Evolutionary conservation across 2,888 invertebrate species (phyloP).

Genomic region (Ophonus ardosiacus): DNA sequence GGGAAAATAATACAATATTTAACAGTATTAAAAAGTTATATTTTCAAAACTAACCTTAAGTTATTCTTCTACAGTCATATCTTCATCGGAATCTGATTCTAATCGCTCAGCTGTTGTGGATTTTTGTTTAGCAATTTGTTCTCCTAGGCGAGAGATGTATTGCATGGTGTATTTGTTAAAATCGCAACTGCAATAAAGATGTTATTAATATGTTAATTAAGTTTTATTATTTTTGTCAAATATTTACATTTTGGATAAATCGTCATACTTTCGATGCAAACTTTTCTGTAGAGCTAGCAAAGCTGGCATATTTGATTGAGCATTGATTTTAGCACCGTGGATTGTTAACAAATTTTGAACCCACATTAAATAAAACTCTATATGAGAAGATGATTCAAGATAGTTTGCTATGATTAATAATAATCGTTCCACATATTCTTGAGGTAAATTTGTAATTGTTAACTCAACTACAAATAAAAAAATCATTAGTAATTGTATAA

Average conservation of each 20-base stretch:
- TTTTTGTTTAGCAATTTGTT: conserved; percentile 76
- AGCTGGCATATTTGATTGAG: conserved; percentile 81
- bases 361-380: conserved; percentile 95
- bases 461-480: conserved; percentile 82
- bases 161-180: conserved; percentile 91
- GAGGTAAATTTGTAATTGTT: conserved; percentile 83
- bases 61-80: conserved; percentile 71
- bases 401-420: conserved; percentile 84
- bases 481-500: conserved; percentile 20
- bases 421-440: conserved; percentile 86
- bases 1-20: conserved; percentile 46
- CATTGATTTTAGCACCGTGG: conserved; percentile 79
- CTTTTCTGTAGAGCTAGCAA: conserved; percentile 88
- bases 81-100: conserved; percentile 70
- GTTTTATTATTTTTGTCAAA: conserved; percentile 35
- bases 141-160: conserved; percentile 77
- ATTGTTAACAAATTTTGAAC: conserved; percentile 82
- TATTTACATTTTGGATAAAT: conserved; percentile 90
- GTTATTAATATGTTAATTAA: conserved; percentile 49
- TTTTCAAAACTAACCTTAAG: conserved; percentile 66
- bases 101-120: conserved; percentile 70
- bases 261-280: conserved; percentile 87
- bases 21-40: conserved; percentile 43
- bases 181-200: conserved; percentile 84
- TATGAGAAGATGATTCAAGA: conserved; percentile 87